Evolutionary conservation across 2,113 vertebrate genomes (phyloP).

Genomic region (Oostethus manadensis): DNA sequence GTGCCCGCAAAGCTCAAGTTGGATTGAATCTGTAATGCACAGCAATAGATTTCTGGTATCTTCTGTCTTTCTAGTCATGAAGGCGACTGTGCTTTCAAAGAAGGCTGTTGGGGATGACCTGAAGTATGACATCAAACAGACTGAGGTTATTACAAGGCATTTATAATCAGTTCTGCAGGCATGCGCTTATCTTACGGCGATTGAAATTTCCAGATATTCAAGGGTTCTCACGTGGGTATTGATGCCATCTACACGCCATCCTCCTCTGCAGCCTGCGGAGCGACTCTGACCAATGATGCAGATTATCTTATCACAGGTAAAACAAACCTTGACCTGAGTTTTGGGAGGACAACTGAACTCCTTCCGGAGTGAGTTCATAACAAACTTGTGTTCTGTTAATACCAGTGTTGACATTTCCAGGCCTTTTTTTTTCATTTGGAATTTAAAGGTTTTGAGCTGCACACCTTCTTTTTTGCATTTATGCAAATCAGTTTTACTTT

Average conservation of each 20-base stretch:
- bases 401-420: too few relatives aligned
- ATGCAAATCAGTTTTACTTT: too few relatives aligned
- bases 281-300: constrained; percentile 79
- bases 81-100: constrained; percentile 78
- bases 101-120: too few relatives aligned
- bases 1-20: too few relatives aligned
- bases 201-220: constrained; percentile 87
- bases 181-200: not conserved
- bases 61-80: constrained; percentile 74
- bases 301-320: constrained; percentile 92
- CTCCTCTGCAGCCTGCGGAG: constrained; percentile 84
- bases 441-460: too few relatives aligned
- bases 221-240: constrained; percentile 81
- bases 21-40: constrained; percentile 46
- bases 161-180: not conserved
- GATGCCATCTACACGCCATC: constrained; percentile 86
- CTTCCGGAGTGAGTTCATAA: too few relatives aligned
- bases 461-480: too few relatives aligned
- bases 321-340: too few relatives aligned
- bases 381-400: too few relatives aligned
- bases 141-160: constrained; percentile 75
- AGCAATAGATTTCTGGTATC: too few relatives aligned
- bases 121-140: constrained; percentile 89
- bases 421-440: too few relatives aligned
- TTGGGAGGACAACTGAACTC: too few relatives aligned